Conservation (phyloP, 2,797 vertebrate species). For the Alectoris magna region DNA sequence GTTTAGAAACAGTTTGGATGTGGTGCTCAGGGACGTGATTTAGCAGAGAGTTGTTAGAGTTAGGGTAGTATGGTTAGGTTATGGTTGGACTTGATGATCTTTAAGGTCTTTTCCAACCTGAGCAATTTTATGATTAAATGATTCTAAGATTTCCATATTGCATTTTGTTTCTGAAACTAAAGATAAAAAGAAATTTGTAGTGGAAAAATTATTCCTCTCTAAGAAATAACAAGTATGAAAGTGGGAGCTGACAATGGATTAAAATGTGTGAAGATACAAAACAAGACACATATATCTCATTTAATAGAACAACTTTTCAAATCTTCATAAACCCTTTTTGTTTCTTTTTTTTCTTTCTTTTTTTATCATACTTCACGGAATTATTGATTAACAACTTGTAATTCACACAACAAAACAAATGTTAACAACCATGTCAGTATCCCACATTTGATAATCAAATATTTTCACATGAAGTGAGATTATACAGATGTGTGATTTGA, state of each 20-base stretch:
- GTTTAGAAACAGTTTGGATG: too few relatives aligned
- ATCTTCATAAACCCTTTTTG: background rate
- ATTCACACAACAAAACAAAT: slow-evolving; percentile 63
- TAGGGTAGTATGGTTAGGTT: too few relatives aligned
- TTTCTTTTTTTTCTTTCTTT: background rate
- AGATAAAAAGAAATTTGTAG: background rate
- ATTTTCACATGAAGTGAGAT: slow-evolving; percentile 23
- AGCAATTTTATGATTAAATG: too few relatives aligned
- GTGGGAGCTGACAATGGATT: background rate
- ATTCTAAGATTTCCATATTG: background rate
- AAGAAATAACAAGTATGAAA: background rate
- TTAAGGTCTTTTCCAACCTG: too few relatives aligned
- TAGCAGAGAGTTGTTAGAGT: too few relatives aligned
- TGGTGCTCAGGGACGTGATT: too few relatives aligned
- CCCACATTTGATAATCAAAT: slow-evolving; percentile 47
- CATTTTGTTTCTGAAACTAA: background rate
- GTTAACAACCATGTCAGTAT: slow-evolving; percentile 26
- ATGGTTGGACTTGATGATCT: too few relatives aligned
- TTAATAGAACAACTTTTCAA: slow-evolving; percentile 5
- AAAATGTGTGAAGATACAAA: background rate
- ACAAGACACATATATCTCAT: background rate
- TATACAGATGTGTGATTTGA: slow-evolving; percentile 63
- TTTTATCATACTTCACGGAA: background rate
- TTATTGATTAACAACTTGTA: slow-evolving; percentile 41
- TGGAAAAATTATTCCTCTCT: background rate